Base-by-base conservation (phyloP, 1,140 invertebrate species). In the Temnothorax longispinosus region DNA sequence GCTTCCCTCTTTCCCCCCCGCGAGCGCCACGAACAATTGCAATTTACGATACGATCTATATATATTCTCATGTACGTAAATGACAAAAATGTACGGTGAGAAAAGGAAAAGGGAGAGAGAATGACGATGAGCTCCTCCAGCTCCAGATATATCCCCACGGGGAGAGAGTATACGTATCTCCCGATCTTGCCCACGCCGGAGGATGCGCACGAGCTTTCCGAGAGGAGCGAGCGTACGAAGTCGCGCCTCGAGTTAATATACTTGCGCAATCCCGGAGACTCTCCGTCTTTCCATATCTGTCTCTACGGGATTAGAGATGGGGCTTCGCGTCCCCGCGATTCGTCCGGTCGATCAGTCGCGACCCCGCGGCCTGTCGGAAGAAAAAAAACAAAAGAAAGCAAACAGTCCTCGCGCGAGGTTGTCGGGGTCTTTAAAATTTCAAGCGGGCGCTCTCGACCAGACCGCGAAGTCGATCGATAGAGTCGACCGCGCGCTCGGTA, bases 401-500 rank as follows among this genome's bases (percentile, higher is more conserved):
- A 62, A 64, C 18, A 41, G 3, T 47, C 21, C 44, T 71, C 69
- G 27, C 69, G 69, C 13, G 52, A 47, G 65, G 69, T 3, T 67
- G 64, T 38, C 21, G n/a, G 38, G 52, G 21, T 47, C 44, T 72
- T 76, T 58, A 76, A 78, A 78, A 4, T 78, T 77, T 78, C 75
- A 78, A 78, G 56, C 75, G 75, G 15, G 6, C 52, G 74, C 74
- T 27, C 32, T 44, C 54, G 15, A 64, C 69, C 18, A 32, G 41
- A 75, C 52, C 10, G 27, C 15, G 38, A 27, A 60, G 58, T 47
- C 75, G 41, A 77, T 77, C 75, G 75, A 81, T 81, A 81, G 77
- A 81, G 77, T 27, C n/a, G 69, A 86, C 56, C 86, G 56, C 74
- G 27, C 69, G 84, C 78, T 85, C 81, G 78, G 72, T 88, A 88